Percentiles rank a stretch among this genome's conserved stretches.
phyloP scores from a whole-genome alignment of 2,113 vertebrate genomes.

The Caretta caretta region DNA sequence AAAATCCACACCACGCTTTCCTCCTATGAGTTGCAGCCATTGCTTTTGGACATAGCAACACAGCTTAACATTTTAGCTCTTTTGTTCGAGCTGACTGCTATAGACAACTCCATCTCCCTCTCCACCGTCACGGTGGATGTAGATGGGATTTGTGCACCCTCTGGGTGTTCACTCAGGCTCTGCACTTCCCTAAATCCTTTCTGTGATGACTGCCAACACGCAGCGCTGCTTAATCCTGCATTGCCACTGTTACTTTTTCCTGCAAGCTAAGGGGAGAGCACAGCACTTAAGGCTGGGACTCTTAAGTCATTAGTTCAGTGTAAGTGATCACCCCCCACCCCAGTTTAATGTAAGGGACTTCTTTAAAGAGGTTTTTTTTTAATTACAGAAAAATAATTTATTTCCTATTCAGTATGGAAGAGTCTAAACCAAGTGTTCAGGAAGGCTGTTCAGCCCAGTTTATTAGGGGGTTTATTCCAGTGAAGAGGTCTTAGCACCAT shows the following conservation, averaged over 20 bases:
- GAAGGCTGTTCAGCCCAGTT: neutral
- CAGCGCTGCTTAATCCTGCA: conserved; percentile 57
- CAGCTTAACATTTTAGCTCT: conserved; percentile 51
- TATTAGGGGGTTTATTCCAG: neutral
- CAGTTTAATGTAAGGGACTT: neutral
- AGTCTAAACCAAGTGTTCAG: neutral
- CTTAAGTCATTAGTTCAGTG: conserved; percentile 20
- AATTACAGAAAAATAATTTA: neutral
- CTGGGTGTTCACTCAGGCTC: conserved; percentile 60
- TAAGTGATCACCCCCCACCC: neutral
- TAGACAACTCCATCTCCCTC: neutral
- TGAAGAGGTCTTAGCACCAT: conserved; percentile 66
- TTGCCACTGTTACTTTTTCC: conserved; percentile 56
- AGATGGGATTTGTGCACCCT: conserved; percentile 52
- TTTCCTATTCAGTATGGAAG: neutral
- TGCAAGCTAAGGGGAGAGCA: neutral
- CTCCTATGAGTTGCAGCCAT: conserved; percentile 55
- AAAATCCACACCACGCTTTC: conserved; percentile 41
- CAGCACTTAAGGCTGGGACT: neutral
- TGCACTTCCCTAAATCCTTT: conserved; percentile 59
- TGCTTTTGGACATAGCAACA: conserved; percentile 50
- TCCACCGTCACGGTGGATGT: neutral
- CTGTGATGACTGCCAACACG: conserved; percentile 61
- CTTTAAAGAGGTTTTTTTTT: neutral
- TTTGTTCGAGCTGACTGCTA: conserved; percentile 59